phyloP scores from a whole-genome alignment of 2,113 vertebrate genomes.

The Nematolebias whitei region DNA sequence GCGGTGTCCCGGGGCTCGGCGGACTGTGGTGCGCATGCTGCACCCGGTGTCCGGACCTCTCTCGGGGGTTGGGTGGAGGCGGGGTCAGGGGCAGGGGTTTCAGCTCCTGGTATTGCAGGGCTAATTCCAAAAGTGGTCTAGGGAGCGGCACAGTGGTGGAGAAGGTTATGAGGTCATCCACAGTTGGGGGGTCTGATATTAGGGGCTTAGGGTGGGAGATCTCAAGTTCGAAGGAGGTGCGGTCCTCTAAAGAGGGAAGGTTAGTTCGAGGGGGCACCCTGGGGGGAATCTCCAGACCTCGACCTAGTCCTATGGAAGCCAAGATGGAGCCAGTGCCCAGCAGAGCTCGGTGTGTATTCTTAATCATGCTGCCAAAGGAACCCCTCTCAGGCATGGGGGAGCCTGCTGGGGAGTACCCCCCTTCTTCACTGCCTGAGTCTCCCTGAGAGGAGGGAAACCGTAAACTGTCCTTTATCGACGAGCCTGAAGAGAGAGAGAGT shows the following conservation, averaged over 20 bases:
- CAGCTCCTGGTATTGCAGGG: constrained; percentile 65
- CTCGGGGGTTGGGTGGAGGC: constrained; percentile 71
- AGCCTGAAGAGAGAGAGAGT: constrained; percentile 52
- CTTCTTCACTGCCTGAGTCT: constrained; percentile 63
- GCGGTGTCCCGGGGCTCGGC: constrained; percentile 28
- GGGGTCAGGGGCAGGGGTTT: constrained; percentile 73
- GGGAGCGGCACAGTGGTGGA: constrained; percentile 45
- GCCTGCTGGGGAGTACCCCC: constrained; percentile 60
- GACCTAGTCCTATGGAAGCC: constrained; percentile 84
- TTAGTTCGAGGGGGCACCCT: constrained; percentile 72
- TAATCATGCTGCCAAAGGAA: constrained; percentile 60
- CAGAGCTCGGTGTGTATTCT: constrained; percentile 81
- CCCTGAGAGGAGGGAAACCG: constrained; percentile 69
- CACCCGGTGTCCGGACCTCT: constrained; percentile 48
- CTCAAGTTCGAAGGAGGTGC: constrained; percentile 52
- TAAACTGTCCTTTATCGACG: constrained; percentile 66
- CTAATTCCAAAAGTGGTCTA: constrained; percentile 56
- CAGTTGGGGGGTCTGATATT: constrained; percentile 61
- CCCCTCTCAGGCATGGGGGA: constrained; percentile 61
- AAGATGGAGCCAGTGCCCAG: constrained; percentile 81
- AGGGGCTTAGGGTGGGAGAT: constrained; percentile 44
- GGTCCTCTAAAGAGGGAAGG: constrained; percentile 56
- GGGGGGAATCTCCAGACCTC: constrained; percentile 70
- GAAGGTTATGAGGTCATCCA: constrained; percentile 77
- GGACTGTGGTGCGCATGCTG: constrained; percentile 46